These are phyloP conservation scores for Sepioteuthis lessoniana DNA, from an alignment of 2,888 invertebrate genomes.

Conservation along the genomic window DNA sequence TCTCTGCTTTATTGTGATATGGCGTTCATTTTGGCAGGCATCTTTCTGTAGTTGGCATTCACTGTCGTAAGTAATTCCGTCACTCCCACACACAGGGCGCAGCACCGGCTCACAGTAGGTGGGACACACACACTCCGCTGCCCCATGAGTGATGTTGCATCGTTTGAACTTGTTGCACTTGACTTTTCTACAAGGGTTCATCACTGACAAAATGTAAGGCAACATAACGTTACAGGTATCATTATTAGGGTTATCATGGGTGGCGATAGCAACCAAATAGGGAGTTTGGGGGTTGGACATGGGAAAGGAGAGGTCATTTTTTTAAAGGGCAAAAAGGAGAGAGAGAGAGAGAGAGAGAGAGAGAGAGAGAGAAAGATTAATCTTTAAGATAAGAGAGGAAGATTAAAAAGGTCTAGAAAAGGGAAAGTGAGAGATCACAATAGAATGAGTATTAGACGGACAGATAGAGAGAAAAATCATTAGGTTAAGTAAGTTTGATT, in stretches of 20 bases:
- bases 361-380: not conserved
- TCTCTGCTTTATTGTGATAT: constrained; percentile 85
- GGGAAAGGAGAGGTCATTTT: not conserved
- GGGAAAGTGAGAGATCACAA: constrained; percentile 39
- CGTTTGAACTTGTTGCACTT: constrained; percentile 86
- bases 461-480: not conserved
- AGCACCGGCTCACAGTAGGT: constrained; percentile 83
- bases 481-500: not conserved
- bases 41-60: constrained; percentile 84
- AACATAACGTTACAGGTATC: constrained; percentile 45
- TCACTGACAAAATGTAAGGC: constrained; percentile 78
- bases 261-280: constrained; percentile 48
- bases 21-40: constrained; percentile 83
- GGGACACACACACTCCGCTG: constrained; percentile 89
- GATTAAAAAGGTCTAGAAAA: not conserved
- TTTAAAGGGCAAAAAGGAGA: not conserved
- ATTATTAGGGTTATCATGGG: constrained; percentile 37
- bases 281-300: constrained; percentile 25
- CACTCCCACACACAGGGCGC: constrained; percentile 81
- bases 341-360: not conserved
- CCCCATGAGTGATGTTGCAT: constrained; percentile 88
- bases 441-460: not conserved
- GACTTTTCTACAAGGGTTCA: constrained; percentile 88
- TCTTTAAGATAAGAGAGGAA: constrained; percentile 16
- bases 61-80: constrained; percentile 80